Evolutionary conservation across 2,888 invertebrate genomes (phyloP), one percentile per base, ranked within the genome.

Genomic region (Amblyjoppa proteus): DNA sequence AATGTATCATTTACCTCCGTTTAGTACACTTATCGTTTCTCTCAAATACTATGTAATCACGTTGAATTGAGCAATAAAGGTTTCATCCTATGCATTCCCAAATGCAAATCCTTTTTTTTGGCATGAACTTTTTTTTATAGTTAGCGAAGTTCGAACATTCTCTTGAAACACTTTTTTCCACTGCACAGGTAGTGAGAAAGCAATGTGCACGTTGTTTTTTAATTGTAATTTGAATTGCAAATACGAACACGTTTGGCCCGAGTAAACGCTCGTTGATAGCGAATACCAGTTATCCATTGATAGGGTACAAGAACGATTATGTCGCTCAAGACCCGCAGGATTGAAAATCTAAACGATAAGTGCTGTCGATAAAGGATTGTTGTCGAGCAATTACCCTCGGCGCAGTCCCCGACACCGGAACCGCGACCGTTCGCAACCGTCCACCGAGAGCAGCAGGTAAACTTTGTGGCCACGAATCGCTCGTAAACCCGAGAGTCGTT

Each of bases 401-500:
- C 38, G 70, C 41, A 49, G 61, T 61, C 69, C 70, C 70, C 70
- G 70, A 34, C 69, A 81, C 75, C 53, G 75, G 20, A 49, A 31
- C 49, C 64, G 64, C 25, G 31, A 45, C 45, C 53, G 45, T 41
- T 66, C 69, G 64, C 41, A 41, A 69, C 82, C 69, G 64, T 68
- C 68, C 71, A 71, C 66, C 41, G 68, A 25, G 58, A 45, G 74
- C 85, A 86, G 83, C 88, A 85, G 87, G 79, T 84, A 88, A 90
- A 90, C 83, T 89, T 89, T 87, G 88, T 86, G 86, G 86, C 85
- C 88, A 86, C 84, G 87, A 84, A 88, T 89, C 86, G 89, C 88
- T 90, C 89, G 90, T 90, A 90, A 90, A 90, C 83, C 84, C 82
- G 82, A 74, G 76, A 80, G 87, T 90, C 90, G 90, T 90, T 90